Base-by-base conservation (phyloP, 2,888 invertebrate genomes). In the Ochropleura leucogaster region DNA sequence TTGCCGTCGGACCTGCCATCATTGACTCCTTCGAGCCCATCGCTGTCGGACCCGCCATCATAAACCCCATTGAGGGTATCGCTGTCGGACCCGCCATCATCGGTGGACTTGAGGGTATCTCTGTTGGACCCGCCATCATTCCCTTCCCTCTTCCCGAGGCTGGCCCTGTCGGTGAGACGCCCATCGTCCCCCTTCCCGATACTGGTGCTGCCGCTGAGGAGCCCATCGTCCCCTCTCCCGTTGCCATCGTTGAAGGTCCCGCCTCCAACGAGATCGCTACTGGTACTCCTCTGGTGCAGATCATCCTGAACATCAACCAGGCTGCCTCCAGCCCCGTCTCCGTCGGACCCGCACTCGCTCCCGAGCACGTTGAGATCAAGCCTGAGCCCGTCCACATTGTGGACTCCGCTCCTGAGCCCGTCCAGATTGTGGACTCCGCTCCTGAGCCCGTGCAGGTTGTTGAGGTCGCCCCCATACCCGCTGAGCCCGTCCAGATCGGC, bases 1-100 rank as follows among this genome's bases (percentile, higher is more conserved):
- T 66, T 55, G 67, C 78, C 14, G 5, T 78, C 3, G 79, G 79
- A 62, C 79, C 81, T 5, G 76, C 76, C 3, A 42, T 81, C 53
- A 4, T 79, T 0, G 49, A 74, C 81, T 90, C 59, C 80, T 16
- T 94, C 84, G 94, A 90, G 79, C 86, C 91, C 80, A 91, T 92
- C 85, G 91, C 93, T 57, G 6, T 89, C 9, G 88, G 83, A 74
- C 91, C 90, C 51, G 70, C 84, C 7, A 68, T 66, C 42, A 63
- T 86, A 0, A 63, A 62, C 79, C 44, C 71, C 18, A 14, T 51
- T 30, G 64, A 79, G 30, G 63, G 63, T 10, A 67, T 82, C 74
- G 69, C 80, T 20, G 66, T 80, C 1, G 87, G 70, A 47, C 89
- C 90, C 71, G 84, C 85, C 18, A 66, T 77, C 46, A 9, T 86